These are phyloP conservation scores for Phania funesta DNA, from an alignment of 2,888 invertebrate genomes.

Conservation along the genomic window DNA sequence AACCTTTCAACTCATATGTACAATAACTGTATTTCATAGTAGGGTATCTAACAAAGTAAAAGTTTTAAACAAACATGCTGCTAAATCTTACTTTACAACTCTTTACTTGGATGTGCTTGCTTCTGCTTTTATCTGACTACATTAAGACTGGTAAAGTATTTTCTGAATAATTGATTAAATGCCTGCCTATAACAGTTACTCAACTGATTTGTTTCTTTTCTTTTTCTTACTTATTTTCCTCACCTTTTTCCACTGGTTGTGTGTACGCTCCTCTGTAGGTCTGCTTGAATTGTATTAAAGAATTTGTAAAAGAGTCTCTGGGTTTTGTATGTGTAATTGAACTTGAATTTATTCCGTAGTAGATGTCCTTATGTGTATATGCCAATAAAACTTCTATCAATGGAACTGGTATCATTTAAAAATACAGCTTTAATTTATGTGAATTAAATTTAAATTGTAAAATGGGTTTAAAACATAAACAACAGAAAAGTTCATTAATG, in stretches of 20 bases:
- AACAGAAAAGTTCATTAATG: conserved; percentile 31
- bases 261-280: not conserved
- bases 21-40: not conserved
- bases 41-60: not conserved
- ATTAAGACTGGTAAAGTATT: conserved; percentile 43
- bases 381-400: no score
- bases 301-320: no score
- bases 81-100: not conserved
- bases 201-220: conserved; percentile 34
- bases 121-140: not conserved
- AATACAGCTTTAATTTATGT: no score
- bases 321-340: no score
- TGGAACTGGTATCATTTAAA: no score
- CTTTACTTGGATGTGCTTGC: not conserved
- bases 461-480: not conserved
- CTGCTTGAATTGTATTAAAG: not conserved
- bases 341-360: no score
- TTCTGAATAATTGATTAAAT: conserved; percentile 79
- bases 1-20: no score
- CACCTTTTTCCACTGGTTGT: not conserved
- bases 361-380: no score
- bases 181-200: conserved; percentile 73
- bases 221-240: not conserved
- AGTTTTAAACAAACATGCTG: not conserved
- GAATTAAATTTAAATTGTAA: no score